Evolutionary conservation across 2,113 vertebrate genomes (phyloP).

Genomic region (Aepyceros melampus): DNA sequence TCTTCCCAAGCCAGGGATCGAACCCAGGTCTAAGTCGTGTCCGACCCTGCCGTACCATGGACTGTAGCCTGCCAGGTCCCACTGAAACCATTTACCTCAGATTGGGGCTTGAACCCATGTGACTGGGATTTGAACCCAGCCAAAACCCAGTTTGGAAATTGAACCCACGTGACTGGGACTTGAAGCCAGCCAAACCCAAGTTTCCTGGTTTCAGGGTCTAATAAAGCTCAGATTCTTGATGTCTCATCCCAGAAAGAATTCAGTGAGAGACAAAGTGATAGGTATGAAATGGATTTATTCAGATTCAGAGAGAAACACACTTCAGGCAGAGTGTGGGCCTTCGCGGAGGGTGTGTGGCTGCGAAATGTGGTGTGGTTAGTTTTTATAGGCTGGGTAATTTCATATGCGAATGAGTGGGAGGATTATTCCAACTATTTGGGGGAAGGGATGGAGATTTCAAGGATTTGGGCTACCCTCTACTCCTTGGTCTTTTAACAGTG

Average conservation of each 20-base stretch:
- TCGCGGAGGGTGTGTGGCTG: not conserved
- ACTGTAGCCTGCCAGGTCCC: not conserved
- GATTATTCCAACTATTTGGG: not conserved
- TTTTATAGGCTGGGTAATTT: not conserved
- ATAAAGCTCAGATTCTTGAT: not conserved
- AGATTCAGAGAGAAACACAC: not conserved
- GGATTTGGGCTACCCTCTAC: not conserved
- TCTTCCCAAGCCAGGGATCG: not conserved
- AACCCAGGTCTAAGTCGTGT: not conserved
- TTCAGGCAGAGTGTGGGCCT: not conserved
- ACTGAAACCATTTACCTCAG: not conserved
- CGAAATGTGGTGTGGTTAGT: not conserved
- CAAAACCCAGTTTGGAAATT: not conserved
- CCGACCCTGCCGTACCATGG: not conserved
- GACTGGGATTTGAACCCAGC: not conserved
- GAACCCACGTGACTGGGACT: not conserved
- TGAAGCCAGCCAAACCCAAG: not conserved
- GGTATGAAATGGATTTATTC: not conserved
- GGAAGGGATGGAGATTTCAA: not conserved
- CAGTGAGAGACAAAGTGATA: not conserved
- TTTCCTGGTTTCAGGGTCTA: not conserved
- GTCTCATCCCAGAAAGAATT: not conserved
- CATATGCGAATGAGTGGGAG: not conserved
- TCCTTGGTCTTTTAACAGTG: not conserved
- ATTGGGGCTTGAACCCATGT: not conserved